Evolutionary conservation across 2,113 vertebrate species (phyloP).

Genomic region (Myrmophylax atrothorax): DNA sequence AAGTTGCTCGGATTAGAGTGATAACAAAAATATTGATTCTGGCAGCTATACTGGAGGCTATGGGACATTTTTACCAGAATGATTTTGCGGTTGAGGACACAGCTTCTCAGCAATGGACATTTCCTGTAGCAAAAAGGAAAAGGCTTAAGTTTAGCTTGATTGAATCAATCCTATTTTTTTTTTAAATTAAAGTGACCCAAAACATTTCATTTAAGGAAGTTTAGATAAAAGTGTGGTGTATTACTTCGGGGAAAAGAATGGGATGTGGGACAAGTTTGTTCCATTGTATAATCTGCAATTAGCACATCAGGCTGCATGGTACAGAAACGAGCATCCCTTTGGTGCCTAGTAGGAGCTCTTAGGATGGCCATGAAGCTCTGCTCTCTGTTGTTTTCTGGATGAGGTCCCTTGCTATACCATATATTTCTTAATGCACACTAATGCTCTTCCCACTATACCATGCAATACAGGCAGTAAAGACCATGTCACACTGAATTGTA

Average conservation of each 20-base stretch:
- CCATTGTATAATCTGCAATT: not conserved
- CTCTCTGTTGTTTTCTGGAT: not conserved
- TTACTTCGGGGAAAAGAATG: not conserved
- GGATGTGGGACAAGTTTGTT: accelerated
- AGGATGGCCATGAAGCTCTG: not conserved
- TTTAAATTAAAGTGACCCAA: not conserved
- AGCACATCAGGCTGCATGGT: not conserved
- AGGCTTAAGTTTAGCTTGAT: not conserved
- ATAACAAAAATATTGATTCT: not conserved
- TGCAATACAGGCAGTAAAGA: not conserved
- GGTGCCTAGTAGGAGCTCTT: not conserved
- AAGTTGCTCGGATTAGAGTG: not conserved
- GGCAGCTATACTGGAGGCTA: not conserved
- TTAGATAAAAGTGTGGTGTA: not conserved
- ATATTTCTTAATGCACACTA: not conserved
- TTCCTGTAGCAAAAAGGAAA: not conserved
- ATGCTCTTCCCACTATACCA: not conserved
- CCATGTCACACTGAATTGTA: not conserved
- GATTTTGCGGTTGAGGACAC: not conserved
- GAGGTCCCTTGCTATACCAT: not conserved
- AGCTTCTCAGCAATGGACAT: not conserved
- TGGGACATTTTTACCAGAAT: not conserved
- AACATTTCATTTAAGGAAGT: not conserved
- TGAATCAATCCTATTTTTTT: not conserved
- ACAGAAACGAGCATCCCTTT: not conserved